Conservation (phyloP, 2,113 vertebrate species). For the Pelusios castaneus region DNA sequence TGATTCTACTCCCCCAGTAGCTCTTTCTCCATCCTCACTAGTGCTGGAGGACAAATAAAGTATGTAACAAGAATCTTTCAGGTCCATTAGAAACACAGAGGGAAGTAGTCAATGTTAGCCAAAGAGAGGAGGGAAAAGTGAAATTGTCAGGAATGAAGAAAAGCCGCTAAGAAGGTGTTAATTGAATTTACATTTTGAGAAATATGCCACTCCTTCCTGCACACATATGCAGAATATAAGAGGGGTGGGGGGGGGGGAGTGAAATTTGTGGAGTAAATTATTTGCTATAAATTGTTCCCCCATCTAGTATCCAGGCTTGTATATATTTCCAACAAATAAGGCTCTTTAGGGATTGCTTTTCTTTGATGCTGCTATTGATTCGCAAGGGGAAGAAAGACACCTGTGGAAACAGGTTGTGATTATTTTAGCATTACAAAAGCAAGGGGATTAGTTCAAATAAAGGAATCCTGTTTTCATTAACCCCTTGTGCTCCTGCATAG, state of each 20-base stretch:
- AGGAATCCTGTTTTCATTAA: background rate
- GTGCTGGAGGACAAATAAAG: conserved; percentile 41
- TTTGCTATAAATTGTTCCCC: background rate
- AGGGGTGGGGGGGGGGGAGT: too few species aligned
- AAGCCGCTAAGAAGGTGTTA: conserved; percentile 49
- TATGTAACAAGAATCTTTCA: conserved; percentile 23
- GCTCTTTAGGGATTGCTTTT: conserved; percentile 66
- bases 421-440: conserved; percentile 62
- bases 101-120: conserved; percentile 57
- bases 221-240: background rate
- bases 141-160: conserved; percentile 37
- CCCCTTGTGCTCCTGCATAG: background rate
- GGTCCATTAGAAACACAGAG: conserved; percentile 63
- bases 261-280: background rate
- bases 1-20: background rate
- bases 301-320: accelerated
- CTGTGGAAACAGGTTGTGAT: conserved; percentile 72
- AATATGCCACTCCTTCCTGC: conserved; percentile 2
- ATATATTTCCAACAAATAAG: background rate
- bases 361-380: conserved; percentile 75
- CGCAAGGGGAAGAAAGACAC: conserved; percentile 44
- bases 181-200: conserved; percentile 60
- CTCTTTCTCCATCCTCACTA: background rate
- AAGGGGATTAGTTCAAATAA: conserved; percentile 28
- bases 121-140: conserved; percentile 33